These are phyloP conservation scores for Dione juno DNA, from an alignment of 2,888 invertebrate genomes.

Conservation along the genomic window DNA sequence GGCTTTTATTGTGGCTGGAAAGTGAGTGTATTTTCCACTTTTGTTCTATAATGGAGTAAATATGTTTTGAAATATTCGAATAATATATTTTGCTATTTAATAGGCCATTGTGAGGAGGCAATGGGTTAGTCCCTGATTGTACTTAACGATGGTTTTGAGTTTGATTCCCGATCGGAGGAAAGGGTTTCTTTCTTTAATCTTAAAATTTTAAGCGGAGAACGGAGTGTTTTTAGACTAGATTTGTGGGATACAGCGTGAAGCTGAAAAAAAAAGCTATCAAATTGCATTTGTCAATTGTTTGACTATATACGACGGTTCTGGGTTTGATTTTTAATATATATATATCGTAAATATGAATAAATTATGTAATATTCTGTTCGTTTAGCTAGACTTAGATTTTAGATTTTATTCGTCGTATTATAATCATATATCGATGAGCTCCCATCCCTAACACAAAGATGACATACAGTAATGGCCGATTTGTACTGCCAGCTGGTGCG, in stretches of 20 bases:
- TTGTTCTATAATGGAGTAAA: neutral
- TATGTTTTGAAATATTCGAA: neutral
- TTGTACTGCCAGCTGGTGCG: slow-evolving; percentile 70
- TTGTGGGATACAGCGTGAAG: too few species aligned
- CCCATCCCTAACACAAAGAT: slow-evolving; percentile 63
- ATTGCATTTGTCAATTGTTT: too few species aligned
- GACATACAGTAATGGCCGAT: slow-evolving; percentile 79
- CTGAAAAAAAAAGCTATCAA: too few species aligned
- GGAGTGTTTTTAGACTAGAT: too few species aligned
- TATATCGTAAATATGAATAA: too few species aligned
- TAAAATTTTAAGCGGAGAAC: neutral
- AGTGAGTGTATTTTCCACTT: neutral
- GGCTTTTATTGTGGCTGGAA: neutral
- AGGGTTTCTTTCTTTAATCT: too few species aligned
- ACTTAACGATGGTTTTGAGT: neutral
- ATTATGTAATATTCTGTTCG: too few species aligned
- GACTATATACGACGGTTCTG: too few species aligned
- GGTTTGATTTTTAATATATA: too few species aligned
- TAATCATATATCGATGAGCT: slow-evolving; percentile 47
- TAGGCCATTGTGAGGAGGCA: too few species aligned
- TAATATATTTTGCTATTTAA: neutral
- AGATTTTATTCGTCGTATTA: neutral
- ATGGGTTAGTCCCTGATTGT: too few species aligned
- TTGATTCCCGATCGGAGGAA: neutral
- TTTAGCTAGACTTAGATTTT: too few species aligned